Base-by-base conservation (phyloP, 2,888 invertebrate species). In the Nemurella pictetii region DNA sequence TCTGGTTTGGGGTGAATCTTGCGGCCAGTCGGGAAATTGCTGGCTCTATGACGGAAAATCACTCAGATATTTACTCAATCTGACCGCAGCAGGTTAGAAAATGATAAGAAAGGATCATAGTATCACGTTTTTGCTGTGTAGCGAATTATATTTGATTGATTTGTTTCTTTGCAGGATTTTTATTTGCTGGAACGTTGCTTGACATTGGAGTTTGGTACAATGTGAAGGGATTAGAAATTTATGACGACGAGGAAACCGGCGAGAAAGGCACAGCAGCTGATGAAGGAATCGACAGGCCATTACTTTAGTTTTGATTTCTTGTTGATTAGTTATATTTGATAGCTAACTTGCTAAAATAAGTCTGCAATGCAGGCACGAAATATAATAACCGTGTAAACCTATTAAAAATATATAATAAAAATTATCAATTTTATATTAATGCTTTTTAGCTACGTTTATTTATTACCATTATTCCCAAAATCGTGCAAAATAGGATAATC, bases 1-100 rank as follows among this genome's bases (percentile, higher is more conserved):
- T 85, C 85, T 89, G 12, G 89, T 91, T 0, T 91, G 91, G 91
- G 90, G 90, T 78, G 88, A 89, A 28, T 89, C 88, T 0, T 91
- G 91, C 85, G 90, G 89, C 0, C 83, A 86, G n/a, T 87, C 86
- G 5, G 90, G 90, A 1, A 90, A 90, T 83, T 91, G 91, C 85
- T 91, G 91, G 91, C 85, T 91, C 0, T 91, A 91, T 86, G 89
- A 90, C 86, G 89, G 89, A 12, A 86, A 88, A 72, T 87, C 88
- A n/a, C 87, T 91, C 83, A 87, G 90, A 15, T 87, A 87, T 74
- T 88, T 87, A 27, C 86, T 90, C 29, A 90, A 90, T 86, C 87
- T 89, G 4, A 87, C 88, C 7, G 88, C 89, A 25, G 88, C 88
- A 32, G 87, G 89, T 89, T 80, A 87, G 87, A 87, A 55, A 55